Conservation (phyloP, 1,140 invertebrate genomes). For the Nixonia krombeini region DNA sequence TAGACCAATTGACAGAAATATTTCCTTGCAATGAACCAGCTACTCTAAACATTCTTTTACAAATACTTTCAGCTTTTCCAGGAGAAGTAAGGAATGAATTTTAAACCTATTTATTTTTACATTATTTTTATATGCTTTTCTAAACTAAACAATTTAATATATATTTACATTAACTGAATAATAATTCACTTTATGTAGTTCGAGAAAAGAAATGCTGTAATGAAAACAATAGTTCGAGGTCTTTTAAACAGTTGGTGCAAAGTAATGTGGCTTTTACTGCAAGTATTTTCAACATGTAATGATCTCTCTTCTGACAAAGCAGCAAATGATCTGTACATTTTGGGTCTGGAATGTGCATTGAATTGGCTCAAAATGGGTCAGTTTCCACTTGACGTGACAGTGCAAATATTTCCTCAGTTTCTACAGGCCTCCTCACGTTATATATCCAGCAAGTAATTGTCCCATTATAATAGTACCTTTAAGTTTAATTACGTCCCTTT, state of each 20-base stretch:
- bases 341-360: constrained; percentile 58
- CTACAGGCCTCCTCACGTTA: constrained; percentile 60
- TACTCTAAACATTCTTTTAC: constrained; percentile 52
- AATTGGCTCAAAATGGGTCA: constrained; percentile 61
- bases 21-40: constrained; percentile 57
- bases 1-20: constrained; percentile 60
- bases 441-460: constrained; percentile 53
- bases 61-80: constrained; percentile 82
- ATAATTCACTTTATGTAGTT: constrained; percentile 46
- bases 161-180: background rate
- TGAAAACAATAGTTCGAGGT: constrained; percentile 30
- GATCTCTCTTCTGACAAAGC: constrained; percentile 30
- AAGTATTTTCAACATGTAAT: constrained; percentile 60
- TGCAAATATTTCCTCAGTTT: constrained; percentile 59
- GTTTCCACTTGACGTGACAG: constrained; percentile 56
- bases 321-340: constrained; percentile 49
- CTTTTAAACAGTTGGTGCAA: constrained; percentile 58
- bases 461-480: too few relatives aligned
- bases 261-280: constrained; percentile 55
- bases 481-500: background rate
- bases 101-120: background rate
- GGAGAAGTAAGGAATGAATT: constrained; percentile 78
- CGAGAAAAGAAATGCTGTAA: constrained; percentile 44
- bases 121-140: background rate
- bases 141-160: background rate